phyloP scores from a whole-genome alignment of 2,888 invertebrate species.

The Noctua pronuba region DNA sequence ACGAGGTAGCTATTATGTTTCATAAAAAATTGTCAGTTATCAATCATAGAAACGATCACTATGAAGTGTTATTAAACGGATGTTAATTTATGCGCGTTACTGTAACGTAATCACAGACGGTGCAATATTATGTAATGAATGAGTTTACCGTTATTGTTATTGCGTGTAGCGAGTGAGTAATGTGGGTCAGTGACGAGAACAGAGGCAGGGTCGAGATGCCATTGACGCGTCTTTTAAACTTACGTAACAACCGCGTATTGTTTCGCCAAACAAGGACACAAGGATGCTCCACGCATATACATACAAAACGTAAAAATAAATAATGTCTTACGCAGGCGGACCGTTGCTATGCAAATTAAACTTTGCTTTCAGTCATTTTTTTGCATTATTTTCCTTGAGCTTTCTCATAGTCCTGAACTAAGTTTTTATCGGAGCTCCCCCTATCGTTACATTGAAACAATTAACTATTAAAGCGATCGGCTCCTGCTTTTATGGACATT shows the following conservation, averaged over 20 bases:
- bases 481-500: conserved; percentile 51
- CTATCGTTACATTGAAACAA: conserved; percentile 35
- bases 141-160: conserved; percentile 85
- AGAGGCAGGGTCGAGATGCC: conserved; percentile 89
- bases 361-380: conserved; percentile 32
- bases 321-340: conserved; percentile 58
- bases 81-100: conserved; percentile 68
- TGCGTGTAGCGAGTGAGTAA: conserved; percentile 83
- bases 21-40: conserved; percentile 18
- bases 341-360: conserved; percentile 59
- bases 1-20: neutral
- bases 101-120: conserved; percentile 75
- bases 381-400: conserved; percentile 31
- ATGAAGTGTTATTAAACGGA: conserved; percentile 54
- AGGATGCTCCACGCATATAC: conserved; percentile 72
- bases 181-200: conserved; percentile 89
- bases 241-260: conserved; percentile 85
- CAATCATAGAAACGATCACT: conserved; percentile 36
- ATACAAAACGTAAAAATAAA: conserved; percentile 65
- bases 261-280: conserved; percentile 80
- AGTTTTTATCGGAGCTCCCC: conserved; percentile 29
- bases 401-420: conserved; percentile 10
- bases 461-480: conserved; percentile 52
- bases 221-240: conserved; percentile 85
- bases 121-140: conserved; percentile 83